A percentile compares a stretch with the other conserved stretches of the same genome.
These are phyloP conservation scores for Drosophila lacertosa DNA, from an alignment of 1,140 invertebrate species.

Conservation along the genomic window DNA sequence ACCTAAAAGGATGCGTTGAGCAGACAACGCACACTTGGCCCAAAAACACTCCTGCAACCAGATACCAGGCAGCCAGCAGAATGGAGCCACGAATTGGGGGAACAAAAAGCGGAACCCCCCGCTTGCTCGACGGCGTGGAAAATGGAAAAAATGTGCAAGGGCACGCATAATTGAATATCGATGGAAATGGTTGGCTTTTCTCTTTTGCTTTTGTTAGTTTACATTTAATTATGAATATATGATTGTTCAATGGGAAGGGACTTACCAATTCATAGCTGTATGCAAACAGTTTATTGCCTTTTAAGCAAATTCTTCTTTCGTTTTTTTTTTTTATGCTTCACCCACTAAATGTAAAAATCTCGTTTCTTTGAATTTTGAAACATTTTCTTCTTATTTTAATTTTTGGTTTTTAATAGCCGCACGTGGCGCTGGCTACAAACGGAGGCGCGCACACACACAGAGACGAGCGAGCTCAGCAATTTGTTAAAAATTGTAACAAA, in stretches of 20 bases:
- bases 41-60: conserved; percentile 5
- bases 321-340: conserved; percentile 14
- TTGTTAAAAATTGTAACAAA: conserved; percentile 44
- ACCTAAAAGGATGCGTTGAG: conserved; percentile 32
- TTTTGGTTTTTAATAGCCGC: conserved; percentile 45
- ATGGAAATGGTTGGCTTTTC: conserved; percentile 30
- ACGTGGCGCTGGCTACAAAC: conserved; percentile 54
- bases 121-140: conserved; percentile 58
- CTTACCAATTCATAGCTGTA: conserved; percentile 15
- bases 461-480: conserved; percentile 27
- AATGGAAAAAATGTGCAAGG: conserved; percentile 76
- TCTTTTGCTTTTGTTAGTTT: conserved; percentile 22
- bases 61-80: not conserved
- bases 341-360: conserved; percentile 44
- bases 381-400: conserved; percentile 30
- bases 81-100: not conserved
- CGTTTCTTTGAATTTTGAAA: conserved; percentile 56
- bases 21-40: conserved; percentile 6
- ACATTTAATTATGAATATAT: conserved; percentile 6
- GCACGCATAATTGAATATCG: conserved; percentile 62
- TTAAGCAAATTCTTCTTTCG: conserved; percentile 4
- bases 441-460: conserved; percentile 27
- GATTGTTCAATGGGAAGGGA: not conserved
- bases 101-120: not conserved
- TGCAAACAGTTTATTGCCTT: conserved; percentile 11